Evolutionary conservation across 2,797 vertebrate species (phyloP), one percentile per base, ranked within the genome.

Genomic region (Anguilla obscura): DNA sequence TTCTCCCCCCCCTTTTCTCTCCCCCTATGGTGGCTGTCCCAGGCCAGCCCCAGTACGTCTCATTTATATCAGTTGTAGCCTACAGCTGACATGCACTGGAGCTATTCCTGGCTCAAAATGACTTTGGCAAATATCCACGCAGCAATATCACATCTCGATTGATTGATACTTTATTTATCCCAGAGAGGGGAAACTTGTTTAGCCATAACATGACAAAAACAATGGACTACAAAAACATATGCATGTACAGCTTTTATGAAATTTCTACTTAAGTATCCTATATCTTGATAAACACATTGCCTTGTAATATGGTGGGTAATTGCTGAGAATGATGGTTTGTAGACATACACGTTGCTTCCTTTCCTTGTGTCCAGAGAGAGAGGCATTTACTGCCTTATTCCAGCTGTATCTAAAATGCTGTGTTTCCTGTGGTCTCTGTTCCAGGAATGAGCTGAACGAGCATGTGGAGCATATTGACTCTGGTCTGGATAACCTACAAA

Each of bases 401-500:
- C 45, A 48, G 79, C 21, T 82, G 79, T 21, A 8, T n/a, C 40
- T 80, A 10, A 45, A 80, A 80, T 1, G 30, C 8, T 36, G 33
- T 6, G 74, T 76, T 76, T 45, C 24, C 14, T 18, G 33, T 66
- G 56, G 2, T 58, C 33, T 87, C 27, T 60, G 30, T 60, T 79
- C 30, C 87, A 99, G 98, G 94, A 93, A 84, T 0, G 97, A 98
- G 84, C 95, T 99, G 74, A 94, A 90, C 0, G 97, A 98, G 36
- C 98, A 99, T 18, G 89, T 99, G 87, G 98, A 98, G 9, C 94
- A 89, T 83, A 98, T 99, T 1, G 98, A 99, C 86, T 96, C 88
- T 90, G 92, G 96, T 87, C 92, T 99, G 87, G 98, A 99, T 6
- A 98, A 95, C 92, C 97, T 99, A 0, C 98, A 98, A 94, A 95